Conservation (phyloP, 2,797 vertebrate species). For the Iguana delicatissima region DNA sequence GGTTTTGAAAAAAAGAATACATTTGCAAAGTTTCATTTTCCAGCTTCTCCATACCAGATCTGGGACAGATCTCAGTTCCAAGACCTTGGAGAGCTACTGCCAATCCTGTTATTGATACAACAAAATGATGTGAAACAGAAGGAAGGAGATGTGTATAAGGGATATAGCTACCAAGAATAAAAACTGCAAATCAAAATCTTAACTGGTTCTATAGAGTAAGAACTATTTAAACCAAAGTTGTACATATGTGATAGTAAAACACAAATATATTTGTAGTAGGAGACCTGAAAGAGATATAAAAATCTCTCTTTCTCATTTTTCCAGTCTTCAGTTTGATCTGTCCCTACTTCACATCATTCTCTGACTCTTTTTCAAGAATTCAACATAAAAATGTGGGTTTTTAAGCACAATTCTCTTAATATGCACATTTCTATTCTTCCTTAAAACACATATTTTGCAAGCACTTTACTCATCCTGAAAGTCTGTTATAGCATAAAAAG, state of each 20-base stretch:
- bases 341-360: too few relatives aligned
- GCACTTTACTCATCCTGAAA: too few relatives aligned
- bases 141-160: background rate
- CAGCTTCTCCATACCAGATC: background rate
- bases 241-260: background rate
- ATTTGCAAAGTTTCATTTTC: background rate
- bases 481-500: too few relatives aligned
- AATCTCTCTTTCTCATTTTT: too few relatives aligned
- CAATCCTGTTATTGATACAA: background rate
- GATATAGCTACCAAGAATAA: background rate
- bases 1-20: background rate
- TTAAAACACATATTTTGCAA: too few relatives aligned
- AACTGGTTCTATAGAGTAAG: background rate
- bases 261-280: too few relatives aligned
- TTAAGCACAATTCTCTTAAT: too few relatives aligned
- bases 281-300: too few relatives aligned
- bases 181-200: slow-evolving; percentile 3
- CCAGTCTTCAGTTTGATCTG: too few relatives aligned
- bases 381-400: too few relatives aligned
- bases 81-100: background rate
- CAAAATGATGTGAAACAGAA: background rate
- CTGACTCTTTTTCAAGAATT: too few relatives aligned
- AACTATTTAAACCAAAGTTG: background rate
- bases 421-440: too few relatives aligned
- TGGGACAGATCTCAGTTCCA: background rate